Percentiles rank a stretch among this genome's conserved stretches.
phyloP scores from a whole-genome alignment of 1,140 invertebrate genomes.

The Drosophila ercepeae region DNA sequence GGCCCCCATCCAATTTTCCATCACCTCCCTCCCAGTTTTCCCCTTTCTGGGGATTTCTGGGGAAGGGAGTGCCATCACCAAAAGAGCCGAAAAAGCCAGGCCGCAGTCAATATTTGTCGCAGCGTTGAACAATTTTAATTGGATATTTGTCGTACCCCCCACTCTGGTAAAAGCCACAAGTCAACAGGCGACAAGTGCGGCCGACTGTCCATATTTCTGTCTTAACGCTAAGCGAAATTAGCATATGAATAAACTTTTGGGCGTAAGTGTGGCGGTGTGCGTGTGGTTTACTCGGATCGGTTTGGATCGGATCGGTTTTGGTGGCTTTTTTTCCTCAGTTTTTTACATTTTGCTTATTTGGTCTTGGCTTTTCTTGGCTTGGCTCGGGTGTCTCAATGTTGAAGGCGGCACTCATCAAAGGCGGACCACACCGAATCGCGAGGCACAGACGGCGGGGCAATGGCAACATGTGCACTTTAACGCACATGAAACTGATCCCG shows the following conservation, averaged over 20 bases:
- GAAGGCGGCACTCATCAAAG: conserved; percentile 66
- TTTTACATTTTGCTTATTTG: background rate
- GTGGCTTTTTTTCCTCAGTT: background rate
- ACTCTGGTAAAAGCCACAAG: conserved; percentile 46
- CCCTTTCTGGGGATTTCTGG: background rate
- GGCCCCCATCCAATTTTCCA: background rate
- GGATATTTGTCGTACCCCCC: conserved; percentile 58
- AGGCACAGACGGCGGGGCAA: conserved; percentile 9
- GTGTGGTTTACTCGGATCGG: conserved; percentile 29
- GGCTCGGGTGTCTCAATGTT: conserved; percentile 26
- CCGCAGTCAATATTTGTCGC: conserved; percentile 63
- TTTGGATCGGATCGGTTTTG: background rate
- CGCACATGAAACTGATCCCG: conserved; percentile 67
- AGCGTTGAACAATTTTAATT: conserved; percentile 69
- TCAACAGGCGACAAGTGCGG: conserved; percentile 50
- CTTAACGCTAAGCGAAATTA: conserved; percentile 70
- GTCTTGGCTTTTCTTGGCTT: conserved; percentile 20
- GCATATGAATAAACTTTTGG: conserved; percentile 74
- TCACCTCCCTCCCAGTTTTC: background rate
- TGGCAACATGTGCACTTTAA: conserved; percentile 74
- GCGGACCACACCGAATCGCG: conserved; percentile 67
- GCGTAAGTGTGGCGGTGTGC: conserved; percentile 23
- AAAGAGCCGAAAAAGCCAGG: conserved; percentile 30
- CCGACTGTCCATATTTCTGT: conserved; percentile 51
- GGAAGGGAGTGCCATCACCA: conserved; percentile 24